These are phyloP conservation scores for Anthrax anthrax DNA, from an alignment of 2,888 invertebrate species.

Conservation along the genomic window DNA sequence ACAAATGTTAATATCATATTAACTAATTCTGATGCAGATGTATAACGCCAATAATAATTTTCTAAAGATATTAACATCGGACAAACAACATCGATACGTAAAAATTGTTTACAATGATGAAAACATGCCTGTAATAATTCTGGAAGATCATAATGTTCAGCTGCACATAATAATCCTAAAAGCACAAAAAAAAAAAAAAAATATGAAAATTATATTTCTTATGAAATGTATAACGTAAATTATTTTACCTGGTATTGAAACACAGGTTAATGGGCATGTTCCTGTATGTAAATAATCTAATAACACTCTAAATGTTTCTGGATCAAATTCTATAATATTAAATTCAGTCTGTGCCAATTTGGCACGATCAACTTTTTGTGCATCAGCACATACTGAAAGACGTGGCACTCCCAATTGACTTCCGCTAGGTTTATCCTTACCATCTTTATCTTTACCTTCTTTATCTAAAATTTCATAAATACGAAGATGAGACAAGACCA, in stretches of 20 bases:
- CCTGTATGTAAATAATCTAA: slow-evolving; percentile 87
- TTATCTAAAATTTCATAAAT: slow-evolving; percentile 43
- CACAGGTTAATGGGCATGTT: slow-evolving; percentile 80
- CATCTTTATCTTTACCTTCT: slow-evolving; percentile 64
- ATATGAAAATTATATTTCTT: background rate
- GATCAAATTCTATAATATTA: slow-evolving; percentile 88
- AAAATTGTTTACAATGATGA: slow-evolving; percentile 87
- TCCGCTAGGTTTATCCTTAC: slow-evolving; percentile 57
- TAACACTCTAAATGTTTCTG: slow-evolving; percentile 80
- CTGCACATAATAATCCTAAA: slow-evolving; percentile 65
- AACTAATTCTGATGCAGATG: slow-evolving; percentile 82
- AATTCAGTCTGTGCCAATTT: slow-evolving; percentile 91
- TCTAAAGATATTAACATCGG: slow-evolving; percentile 83
- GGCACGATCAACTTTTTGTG: slow-evolving; percentile 83
- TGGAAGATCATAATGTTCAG: slow-evolving; percentile 86
- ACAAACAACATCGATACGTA: slow-evolving; percentile 83
- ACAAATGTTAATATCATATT: slow-evolving; percentile 88
- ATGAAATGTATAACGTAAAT: background rate
- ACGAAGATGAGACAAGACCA: slow-evolving; percentile 9
- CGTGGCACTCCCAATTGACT: slow-evolving; percentile 69
- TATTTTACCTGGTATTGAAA: slow-evolving; percentile 67
- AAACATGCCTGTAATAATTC: slow-evolving; percentile 87
- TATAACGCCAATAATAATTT: slow-evolving; percentile 92
- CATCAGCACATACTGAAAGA: slow-evolving; percentile 83
- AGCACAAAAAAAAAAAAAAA: background rate